Percentiles rank a stretch among this genome's conserved stretches.
These are phyloP conservation scores for Calliphora vomitoria DNA, from an alignment of 2,888 invertebrate genomes.

Conservation along the genomic window DNA sequence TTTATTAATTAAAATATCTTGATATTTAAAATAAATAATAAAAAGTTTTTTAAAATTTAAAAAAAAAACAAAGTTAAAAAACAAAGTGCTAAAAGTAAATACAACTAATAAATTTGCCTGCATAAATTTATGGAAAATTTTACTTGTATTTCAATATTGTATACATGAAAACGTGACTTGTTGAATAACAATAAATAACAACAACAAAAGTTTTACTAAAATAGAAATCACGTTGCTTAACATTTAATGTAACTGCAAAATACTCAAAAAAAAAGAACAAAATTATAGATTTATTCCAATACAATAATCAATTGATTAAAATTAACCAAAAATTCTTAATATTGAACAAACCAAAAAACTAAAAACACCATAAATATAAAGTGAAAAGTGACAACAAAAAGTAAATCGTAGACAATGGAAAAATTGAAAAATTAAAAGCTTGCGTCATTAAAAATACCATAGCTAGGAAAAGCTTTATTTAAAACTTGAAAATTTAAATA, in stretches of 20 bases:
- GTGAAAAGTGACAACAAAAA: not conserved
- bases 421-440: constrained; percentile 24
- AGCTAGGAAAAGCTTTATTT: constrained; percentile 34
- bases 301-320: not conserved
- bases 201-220: constrained; percentile 21
- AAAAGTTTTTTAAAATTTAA: not conserved
- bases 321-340: not conserved
- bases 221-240: constrained; percentile 33
- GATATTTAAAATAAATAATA: constrained; percentile 4
- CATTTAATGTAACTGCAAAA: not conserved
- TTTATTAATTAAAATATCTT: not conserved
- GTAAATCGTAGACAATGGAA: not conserved
- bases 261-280: not conserved
- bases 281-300: not conserved
- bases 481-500: constrained; percentile 7
- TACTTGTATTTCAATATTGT: not conserved
- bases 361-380: not conserved
- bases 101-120: not conserved
- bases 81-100: not conserved
- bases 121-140: constrained; percentile 29
- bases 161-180: constrained; percentile 67
- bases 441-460: not conserved
- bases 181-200: constrained; percentile 54
- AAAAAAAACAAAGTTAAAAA: constrained; percentile 5
- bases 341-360: not conserved